Evolutionary conservation across 2,888 invertebrate genomes (phyloP), one percentile per base, ranked within the genome.

Genomic region (Metacarcinus magister): DNA sequence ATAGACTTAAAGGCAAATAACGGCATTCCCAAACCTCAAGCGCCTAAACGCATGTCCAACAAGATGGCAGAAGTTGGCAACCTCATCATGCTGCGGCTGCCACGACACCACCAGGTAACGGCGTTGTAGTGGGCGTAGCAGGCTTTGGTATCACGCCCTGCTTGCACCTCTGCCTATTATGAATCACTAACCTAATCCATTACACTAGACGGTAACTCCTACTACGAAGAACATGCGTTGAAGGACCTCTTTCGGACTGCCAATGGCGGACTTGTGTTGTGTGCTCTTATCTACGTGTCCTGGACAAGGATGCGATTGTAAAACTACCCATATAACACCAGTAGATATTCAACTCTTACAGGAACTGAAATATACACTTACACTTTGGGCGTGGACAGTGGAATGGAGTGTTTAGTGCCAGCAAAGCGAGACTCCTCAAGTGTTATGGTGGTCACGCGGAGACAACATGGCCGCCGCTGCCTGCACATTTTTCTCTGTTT

Each of bases 401-500:
- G 3, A 16, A 87, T n/a, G 0, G 2, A n/a, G 39, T 16, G 16
- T 39, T 87, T 39, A 3, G 87, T 87, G 87, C 2, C 87, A 87
- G 87, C 39, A 13, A 39, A 10, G 87, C 87, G 39, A 19, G 87
- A 3, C 87, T 16, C 39, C 39, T 16, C 67, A 28, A 10, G 87
- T 87, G 87, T 87, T 87, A 87, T 87, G 32, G 39, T 87, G 32
- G 39, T 87, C 87, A 87, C 87, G 87, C 87, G 87, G 87, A 23
- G 87, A 39, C 16, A 87, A 87, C 87, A 87, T 87, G 87, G 87
- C 87, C 87, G 39, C 39, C 87, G 75, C 39, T 39, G 39, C 39
- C 39, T 87, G 87, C 87, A 39, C 87, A 39, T 39, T 87, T 4
- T 39, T 16, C 87, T 10, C 39, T n/a, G 39, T 16, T 10, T 39